phyloP scores from a whole-genome alignment of 2,797 vertebrate genomes.

The Trichosurus vulpecula region DNA sequence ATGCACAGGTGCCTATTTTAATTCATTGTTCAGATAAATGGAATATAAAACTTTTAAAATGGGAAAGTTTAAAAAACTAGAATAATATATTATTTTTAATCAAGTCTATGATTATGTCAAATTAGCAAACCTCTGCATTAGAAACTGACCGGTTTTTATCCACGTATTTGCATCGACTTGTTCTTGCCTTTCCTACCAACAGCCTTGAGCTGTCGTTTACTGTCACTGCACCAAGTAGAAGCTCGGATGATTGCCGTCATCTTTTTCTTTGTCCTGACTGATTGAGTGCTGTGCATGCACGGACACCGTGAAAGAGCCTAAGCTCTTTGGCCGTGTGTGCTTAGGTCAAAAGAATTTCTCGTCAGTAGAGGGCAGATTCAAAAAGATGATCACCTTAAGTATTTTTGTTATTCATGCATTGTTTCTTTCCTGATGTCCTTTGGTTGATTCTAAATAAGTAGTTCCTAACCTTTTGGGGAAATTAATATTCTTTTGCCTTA shows the following conservation, averaged over 20 bases:
- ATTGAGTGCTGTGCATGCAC: conserved; percentile 49
- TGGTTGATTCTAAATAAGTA: background rate
- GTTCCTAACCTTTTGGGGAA: conserved; percentile 20
- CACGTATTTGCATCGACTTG: conserved; percentile 37
- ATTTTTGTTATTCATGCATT: conserved; percentile 22
- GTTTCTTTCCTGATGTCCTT: background rate
- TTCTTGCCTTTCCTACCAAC: conserved; percentile 34
- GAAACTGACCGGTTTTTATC: conserved; percentile 58
- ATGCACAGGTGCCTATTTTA: conserved; percentile 77
- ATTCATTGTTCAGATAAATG: conserved; percentile 79
- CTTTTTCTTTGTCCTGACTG: conserved; percentile 46
- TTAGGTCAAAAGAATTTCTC: background rate
- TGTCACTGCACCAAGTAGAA: conserved; percentile 47
- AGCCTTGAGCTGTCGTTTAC: conserved; percentile 39
- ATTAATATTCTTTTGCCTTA: background rate
- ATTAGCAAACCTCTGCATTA: conserved; percentile 74
- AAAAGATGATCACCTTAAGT: conserved; percentile 28
- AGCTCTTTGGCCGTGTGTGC: conserved; percentile 46
- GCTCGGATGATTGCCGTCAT: background rate
- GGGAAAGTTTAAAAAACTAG: conserved; percentile 77
- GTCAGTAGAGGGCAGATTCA: background rate
- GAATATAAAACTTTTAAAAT: conserved; percentile 79
- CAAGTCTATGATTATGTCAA: conserved; percentile 79
- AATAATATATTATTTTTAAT: conserved; percentile 85
- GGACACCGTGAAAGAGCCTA: conserved; percentile 51